Evolutionary conservation across 2,888 invertebrate genomes (phyloP).

Genomic region (Helobdella robusta): DNA sequence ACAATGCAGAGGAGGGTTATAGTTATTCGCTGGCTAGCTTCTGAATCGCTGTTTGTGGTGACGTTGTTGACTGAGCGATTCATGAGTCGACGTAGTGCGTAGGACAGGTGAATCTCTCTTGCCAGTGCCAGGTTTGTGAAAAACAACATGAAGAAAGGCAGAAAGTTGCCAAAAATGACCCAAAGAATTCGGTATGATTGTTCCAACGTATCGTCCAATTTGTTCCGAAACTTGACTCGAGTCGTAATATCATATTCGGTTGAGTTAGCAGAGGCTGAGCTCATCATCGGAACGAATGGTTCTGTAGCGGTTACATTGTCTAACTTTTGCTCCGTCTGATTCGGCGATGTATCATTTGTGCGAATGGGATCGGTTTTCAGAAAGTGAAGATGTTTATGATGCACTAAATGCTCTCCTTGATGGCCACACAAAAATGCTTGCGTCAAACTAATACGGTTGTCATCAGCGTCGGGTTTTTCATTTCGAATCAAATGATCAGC

Average conservation of each 20-base stretch:
- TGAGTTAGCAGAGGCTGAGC: no score
- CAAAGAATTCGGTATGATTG: constrained; percentile 35
- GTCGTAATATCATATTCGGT: not conserved
- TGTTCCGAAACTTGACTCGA: not conserved
- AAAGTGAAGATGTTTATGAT: no score
- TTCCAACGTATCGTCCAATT: constrained; percentile 31
- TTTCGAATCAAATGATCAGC: no score
- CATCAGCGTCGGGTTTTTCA: no score
- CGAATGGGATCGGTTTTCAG: no score
- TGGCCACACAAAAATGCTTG: not conserved
- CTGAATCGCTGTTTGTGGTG: constrained; percentile 24
- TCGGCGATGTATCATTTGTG: not conserved
- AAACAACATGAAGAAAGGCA: constrained; percentile 35
- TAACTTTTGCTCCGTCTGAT: no score
- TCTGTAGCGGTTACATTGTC: not conserved
- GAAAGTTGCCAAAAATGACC: constrained; percentile 36
- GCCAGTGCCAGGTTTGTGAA: constrained; percentile 36
- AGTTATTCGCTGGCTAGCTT: constrained; percentile 36
- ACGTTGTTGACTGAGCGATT: constrained; percentile 29
- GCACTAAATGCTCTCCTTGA: not conserved
- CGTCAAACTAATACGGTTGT: no score
- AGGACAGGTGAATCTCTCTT: constrained; percentile 35
- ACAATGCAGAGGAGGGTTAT: constrained; percentile 37
- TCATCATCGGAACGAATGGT: not conserved
- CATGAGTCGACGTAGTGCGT: constrained; percentile 41